These are phyloP conservation scores for Anthopleura xanthogrammica DNA, from an alignment of 92 coral and sea anemone genomes.

Conservation along the genomic window DNA sequence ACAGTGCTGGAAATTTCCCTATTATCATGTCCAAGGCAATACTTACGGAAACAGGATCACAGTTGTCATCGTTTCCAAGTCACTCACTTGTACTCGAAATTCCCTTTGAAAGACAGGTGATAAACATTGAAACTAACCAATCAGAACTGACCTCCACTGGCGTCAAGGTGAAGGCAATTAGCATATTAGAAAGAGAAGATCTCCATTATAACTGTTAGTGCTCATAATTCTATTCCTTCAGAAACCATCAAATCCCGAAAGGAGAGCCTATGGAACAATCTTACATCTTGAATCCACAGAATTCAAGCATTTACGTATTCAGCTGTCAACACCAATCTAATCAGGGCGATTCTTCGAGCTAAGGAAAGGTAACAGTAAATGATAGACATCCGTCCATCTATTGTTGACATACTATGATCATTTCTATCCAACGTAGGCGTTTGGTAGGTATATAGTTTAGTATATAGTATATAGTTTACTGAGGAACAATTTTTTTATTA, in stretches of 20 bases:
- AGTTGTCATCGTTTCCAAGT: constrained; percentile 9
- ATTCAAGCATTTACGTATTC: not conserved
- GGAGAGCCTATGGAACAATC: not conserved
- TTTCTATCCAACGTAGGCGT: not conserved
- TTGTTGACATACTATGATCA: not conserved
- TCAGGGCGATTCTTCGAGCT: not conserved
- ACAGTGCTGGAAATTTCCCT: too few relatives aligned
- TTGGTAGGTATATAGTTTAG: not conserved
- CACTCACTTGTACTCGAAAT: constrained; percentile 8
- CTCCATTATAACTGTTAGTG: not conserved
- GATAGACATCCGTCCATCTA: not conserved
- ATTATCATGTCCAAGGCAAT: too few relatives aligned
- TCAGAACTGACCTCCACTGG: not conserved
- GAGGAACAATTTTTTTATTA: not conserved
- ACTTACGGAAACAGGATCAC: too few relatives aligned
- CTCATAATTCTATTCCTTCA: not conserved
- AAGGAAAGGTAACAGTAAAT: not conserved
- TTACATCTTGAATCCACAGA: not conserved
- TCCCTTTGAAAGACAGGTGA: constrained; percentile 15
- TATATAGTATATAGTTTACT: not conserved
- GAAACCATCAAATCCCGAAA: not conserved
- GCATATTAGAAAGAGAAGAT: constrained; percentile 24
- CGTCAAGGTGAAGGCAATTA: constrained; percentile 11
- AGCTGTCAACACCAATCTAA: not conserved
- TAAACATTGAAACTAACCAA: constrained; percentile 9